Evolutionary conservation across 37 sponge, comb jelly and placozoan species (phyloP), one percentile per base, ranked within the genome.

Genomic region (Cliona cf. orientalis): DNA sequence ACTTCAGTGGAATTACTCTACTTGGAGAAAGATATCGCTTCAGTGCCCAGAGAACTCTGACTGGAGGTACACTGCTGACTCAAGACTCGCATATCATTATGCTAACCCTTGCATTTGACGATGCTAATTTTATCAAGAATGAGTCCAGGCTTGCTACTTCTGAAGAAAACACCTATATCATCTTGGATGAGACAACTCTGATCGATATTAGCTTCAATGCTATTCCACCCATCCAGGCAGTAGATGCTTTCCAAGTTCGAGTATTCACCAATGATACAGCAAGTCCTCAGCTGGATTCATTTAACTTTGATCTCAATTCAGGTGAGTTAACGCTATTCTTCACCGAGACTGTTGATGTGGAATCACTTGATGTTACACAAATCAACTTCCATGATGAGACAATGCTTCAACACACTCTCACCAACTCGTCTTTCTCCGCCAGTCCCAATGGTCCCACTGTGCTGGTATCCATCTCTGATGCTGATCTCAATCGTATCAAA

Each of bases 401-500:
- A 29, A 2, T 25, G 14, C 66, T 57, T 21, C 69, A 58, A 42
- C 75, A 84, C 46, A 80, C 80, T n/a, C 71, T 91, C 0, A 71
- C 90, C 26, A 82, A 74, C 36, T n/a, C 62, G 4, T 86, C 87
- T 2, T 58, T 36, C 34, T 45, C 84, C 3, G 14, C 29, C 58
- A 72, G 75, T 58, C 67, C 79, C 22, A 80, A 93, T 85, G 91
- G 89, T 0, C 97, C 93, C 42, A 75, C 66, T 14, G 59, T 96
- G 17, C 71, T 81, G 2, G 58, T 96, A 35, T 40, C 41, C 0
- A 29, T 96, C 2, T 85, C 89, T 32, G 89, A 69, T 61, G 34
- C 29, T n/a, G 97, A 96, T 55, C 84, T 96, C 46, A 96, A 96
- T 61, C 65, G 75, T 6, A 84, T 96, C 86, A 96, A 96, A 58